Conservation (phyloP, 2,888 invertebrate genomes). For the Laspeyria flexula region DNA sequence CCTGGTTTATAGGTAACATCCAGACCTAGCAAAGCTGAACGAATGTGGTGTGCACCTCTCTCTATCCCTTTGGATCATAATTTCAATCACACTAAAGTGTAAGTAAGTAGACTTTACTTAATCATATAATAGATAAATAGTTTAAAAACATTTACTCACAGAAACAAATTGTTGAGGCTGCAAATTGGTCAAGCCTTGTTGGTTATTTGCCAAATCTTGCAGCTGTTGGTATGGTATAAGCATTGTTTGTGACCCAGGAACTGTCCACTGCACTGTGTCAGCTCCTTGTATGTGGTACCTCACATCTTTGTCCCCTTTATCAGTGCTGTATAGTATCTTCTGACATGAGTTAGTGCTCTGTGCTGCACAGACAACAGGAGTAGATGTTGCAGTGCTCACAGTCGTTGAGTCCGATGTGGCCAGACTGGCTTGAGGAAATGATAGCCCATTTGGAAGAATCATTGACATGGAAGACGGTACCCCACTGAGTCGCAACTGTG, state of each 20-base stretch:
- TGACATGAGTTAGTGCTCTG: conserved; percentile 76
- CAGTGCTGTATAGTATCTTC: conserved; percentile 78
- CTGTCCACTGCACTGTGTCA: conserved; percentile 77
- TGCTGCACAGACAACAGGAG: conserved; percentile 81
- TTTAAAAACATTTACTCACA: conserved; percentile 58
- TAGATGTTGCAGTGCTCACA: conserved; percentile 74
- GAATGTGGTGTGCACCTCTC: no score
- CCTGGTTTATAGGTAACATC: no score
- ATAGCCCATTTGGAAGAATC: conserved; percentile 75
- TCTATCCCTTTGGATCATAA: no score
- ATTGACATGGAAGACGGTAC: conserved; percentile 82
- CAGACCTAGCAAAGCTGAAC: no score
- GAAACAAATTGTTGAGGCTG: conserved; percentile 81
- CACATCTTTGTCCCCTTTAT: conserved; percentile 78
- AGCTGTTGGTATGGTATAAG: conserved; percentile 80
- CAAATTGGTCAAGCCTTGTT: conserved; percentile 68
- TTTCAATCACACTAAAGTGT: no score
- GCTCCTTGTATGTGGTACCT: conserved; percentile 80
- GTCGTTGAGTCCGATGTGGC: conserved; percentile 75
- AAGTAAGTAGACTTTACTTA: no score
- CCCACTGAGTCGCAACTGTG: conserved; percentile 74
- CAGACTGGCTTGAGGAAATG: conserved; percentile 75
- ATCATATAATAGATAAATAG: background rate
- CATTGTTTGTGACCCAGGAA: conserved; percentile 82
- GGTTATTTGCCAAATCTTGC: conserved; percentile 72